Conservation (phyloP, 2,888 invertebrate genomes). For the Melitaea athalia region DNA sequence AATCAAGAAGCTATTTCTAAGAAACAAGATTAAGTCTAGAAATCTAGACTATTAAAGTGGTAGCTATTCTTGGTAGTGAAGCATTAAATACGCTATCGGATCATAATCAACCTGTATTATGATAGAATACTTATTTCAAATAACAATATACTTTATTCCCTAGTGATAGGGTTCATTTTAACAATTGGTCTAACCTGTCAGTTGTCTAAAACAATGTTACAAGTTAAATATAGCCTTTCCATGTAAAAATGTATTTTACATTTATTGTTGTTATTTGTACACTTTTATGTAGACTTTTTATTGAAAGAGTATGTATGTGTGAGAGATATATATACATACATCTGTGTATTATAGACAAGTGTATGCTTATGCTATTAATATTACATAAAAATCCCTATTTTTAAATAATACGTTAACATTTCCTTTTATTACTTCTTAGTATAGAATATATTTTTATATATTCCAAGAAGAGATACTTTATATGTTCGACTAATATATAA, state of each 20-base stretch:
- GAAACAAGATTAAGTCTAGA: background rate
- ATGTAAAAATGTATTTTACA: background rate
- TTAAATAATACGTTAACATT: too few relatives aligned
- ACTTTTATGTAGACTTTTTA: too few relatives aligned
- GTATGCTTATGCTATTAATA: too few relatives aligned
- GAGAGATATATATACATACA: too few relatives aligned
- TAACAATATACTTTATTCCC: constrained; percentile 13
- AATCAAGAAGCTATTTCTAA: background rate
- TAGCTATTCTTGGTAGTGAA: background rate
- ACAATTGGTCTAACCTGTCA: constrained; percentile 40
- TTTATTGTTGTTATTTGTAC: too few relatives aligned
- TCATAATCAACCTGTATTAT: constrained; percentile 11
- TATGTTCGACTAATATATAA: too few relatives aligned
- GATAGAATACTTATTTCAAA: constrained; percentile 17
- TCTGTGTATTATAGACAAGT: too few relatives aligned
- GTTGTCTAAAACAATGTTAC: constrained; percentile 35
- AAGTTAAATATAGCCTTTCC: constrained; percentile 2
- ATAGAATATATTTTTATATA: too few relatives aligned
- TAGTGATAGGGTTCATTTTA: constrained; percentile 18
- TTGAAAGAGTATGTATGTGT: too few relatives aligned
- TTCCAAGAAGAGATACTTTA: too few relatives aligned
- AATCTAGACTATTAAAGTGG: constrained; percentile 1
- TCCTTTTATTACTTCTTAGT: too few relatives aligned
- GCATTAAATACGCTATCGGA: background rate
- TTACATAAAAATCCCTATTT: too few relatives aligned